Base-by-base conservation (phyloP, 2,888 invertebrate species). In the Zaprionus bogoriensis region DNA sequence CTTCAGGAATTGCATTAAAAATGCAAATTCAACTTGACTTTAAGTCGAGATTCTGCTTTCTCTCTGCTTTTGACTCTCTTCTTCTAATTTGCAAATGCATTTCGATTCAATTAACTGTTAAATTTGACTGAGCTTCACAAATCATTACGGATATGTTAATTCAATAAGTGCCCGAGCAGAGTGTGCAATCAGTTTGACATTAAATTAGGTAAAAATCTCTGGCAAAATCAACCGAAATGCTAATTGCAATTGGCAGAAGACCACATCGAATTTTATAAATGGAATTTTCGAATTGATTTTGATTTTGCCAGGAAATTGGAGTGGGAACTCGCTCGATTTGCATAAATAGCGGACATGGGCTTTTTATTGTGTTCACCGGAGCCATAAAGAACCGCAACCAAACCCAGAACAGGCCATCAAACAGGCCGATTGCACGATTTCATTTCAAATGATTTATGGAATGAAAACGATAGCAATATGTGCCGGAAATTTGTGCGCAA, bases 1-100 rank as follows among this genome's bases (percentile, higher is more conserved):
- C 28, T 45, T 36, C 51, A 57, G 62, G 69, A 79, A 84, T 84
- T 81, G 68, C 78, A 74, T 84, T 77, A 77, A 72, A 78, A 65
- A 81, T 85, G 67, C 54, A 71, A 71, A 70, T 60, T 36, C 3
- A 14, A 17, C 32, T 36, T 36, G n/a, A 44, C 36, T 38, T 45
- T 28, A 53, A 39, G 20, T 62, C 20, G 22, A 17, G 20, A 32
- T 51, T 50, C 54, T n/a, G n/a, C 53, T 27, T n/a, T 20, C 9
- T 14, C n/a, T 20, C 51, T 32, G 1, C n/a, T 23, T n/a, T 27
- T 25, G 9, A 12, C 9, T 14, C 10, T 10, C 25, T 20, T 6
- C 27, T 3, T 12, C 51, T 44, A 45, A 51, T 53, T 73, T 59
- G 12, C 5, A 48, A 42, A 66, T 72, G 27, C 25, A 53, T 64